Evolutionary conservation across 2,113 vertebrate species (phyloP), one percentile per base, ranked within the genome.

Genomic region (Cyprinodon brontotheroides): DNA sequence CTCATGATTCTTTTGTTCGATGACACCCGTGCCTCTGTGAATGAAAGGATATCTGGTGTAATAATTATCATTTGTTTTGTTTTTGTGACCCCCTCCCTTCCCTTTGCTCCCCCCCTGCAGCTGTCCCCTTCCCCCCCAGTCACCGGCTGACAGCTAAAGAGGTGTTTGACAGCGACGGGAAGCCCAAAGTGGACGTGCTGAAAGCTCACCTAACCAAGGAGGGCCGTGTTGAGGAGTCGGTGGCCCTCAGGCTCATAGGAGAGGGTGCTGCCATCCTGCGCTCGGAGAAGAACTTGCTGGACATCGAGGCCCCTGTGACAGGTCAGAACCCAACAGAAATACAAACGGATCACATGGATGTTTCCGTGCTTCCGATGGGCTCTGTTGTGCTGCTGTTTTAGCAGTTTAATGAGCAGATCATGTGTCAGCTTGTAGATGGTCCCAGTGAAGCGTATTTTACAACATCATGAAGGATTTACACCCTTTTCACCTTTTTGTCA

Each of bases 201-300:
- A 99, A 99, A 93, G 97, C 95, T 61, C 98, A 99, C 89, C 96
- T 99, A 85, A 98, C 98, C 94, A 99, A 99, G 91, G 98, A 99
- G 85, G 98, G 98, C 12, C 95, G 98, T 1, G 96, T 99, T 93
- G 98, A 99, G 86, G 98, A 99, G 80, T 92, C 94, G 0, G 98
- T 99, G 15, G 97, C 98, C 3, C 93, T 99, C 87, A 94, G 97
- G 93, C 96, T 99, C 94, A 95, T 99, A 82, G 95, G 95, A 39
- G 98, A 99, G 71, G 98, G 98, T 8, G 98, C 96, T 29, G 95
- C 96, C 0, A 99, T 99, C 92, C 93, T 99, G 72, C 96, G 96
- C 61, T 89, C 96, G 17, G 98, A 99, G 92, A 99, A 99, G 77
- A 99, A 98, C 89, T 92, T 99, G 85, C 92, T 99, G 94, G 98